Conservation (phyloP, 2,888 invertebrate genomes). For the Drosophila lutescens region DNA sequence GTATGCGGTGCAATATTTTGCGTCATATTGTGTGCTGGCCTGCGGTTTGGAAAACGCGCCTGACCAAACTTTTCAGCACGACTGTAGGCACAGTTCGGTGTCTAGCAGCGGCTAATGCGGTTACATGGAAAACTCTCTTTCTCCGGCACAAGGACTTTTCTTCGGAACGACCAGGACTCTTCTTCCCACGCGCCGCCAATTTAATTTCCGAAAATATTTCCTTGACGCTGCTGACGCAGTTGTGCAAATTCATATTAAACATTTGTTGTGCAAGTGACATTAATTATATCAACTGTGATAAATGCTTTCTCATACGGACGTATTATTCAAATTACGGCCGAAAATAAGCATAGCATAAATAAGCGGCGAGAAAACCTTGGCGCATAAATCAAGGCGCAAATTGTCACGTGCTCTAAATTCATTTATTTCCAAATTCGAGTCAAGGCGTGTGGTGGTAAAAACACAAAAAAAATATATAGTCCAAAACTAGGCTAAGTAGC, state of each 20-base stretch:
- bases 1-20: conserved; percentile 68
- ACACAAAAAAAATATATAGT: conserved; percentile 54
- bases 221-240: conserved; percentile 49
- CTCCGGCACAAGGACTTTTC: conserved; percentile 11
- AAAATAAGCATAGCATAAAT: conserved; percentile 34
- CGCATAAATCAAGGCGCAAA: conserved; percentile 65
- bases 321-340: conserved; percentile 69
- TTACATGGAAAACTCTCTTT: conserved; percentile 41
- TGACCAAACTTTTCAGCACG: conserved; percentile 46
- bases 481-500: conserved; percentile 63
- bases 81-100: conserved; percentile 63
- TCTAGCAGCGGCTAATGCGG: conserved; percentile 64
- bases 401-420: conserved; percentile 76
- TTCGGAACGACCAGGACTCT: too few species aligned
- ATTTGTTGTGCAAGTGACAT: conserved; percentile 62
- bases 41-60: conserved; percentile 52
- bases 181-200: conserved; percentile 2
- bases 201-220: conserved; percentile 49
- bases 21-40: conserved; percentile 60
- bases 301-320: conserved; percentile 62
- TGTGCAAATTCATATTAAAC: conserved; percentile 35
- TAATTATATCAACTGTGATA: conserved; percentile 73
- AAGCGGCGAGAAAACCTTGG: conserved; percentile 35
- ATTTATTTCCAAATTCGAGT: conserved; percentile 65
- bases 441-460: conserved; percentile 61